A percentile compares a stretch with the other conserved stretches of the same genome.
Conservation (phyloP, 2,797 vertebrate species). For the Chrysocyon brachyurus region DNA sequence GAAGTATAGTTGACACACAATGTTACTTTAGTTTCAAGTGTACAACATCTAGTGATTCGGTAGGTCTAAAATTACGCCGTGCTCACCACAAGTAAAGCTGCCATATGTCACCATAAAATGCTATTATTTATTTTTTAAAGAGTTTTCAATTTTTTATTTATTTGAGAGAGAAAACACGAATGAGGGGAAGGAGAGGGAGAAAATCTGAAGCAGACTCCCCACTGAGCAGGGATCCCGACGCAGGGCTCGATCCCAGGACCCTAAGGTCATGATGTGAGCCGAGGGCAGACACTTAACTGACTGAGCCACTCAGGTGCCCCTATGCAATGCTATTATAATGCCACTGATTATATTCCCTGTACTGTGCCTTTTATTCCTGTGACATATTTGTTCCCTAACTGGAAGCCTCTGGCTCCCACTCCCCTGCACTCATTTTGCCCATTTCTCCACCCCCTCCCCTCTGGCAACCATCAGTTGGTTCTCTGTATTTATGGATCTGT, state of each 20-base stretch:
- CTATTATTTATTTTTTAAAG: too few relatives aligned
- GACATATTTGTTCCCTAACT: not conserved
- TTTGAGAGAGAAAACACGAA: too few relatives aligned
- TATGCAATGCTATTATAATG: not conserved
- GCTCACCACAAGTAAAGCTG: not conserved
- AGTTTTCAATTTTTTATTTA: too few relatives aligned
- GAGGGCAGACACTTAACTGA: too few relatives aligned
- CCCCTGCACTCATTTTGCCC: not conserved
- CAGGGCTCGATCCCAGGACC: too few relatives aligned
- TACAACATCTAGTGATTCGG: not conserved
- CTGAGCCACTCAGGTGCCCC: too few relatives aligned
- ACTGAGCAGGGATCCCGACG: fast-evolving
- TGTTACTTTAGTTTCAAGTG: not conserved
- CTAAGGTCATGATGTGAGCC: too few relatives aligned
- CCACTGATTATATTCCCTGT: not conserved
- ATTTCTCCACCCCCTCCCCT: not conserved
- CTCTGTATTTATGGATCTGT: not conserved
- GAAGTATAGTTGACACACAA: not conserved
- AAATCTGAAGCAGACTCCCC: too few relatives aligned
- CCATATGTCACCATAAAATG: not conserved
- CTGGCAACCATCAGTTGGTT: not conserved
- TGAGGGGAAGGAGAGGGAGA: too few relatives aligned
- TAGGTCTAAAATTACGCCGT: not conserved
- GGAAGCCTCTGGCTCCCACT: not conserved
- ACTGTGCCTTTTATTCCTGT: not conserved